Conservation (phyloP, 2,888 invertebrate genomes). For the Buathra laborator region DNA sequence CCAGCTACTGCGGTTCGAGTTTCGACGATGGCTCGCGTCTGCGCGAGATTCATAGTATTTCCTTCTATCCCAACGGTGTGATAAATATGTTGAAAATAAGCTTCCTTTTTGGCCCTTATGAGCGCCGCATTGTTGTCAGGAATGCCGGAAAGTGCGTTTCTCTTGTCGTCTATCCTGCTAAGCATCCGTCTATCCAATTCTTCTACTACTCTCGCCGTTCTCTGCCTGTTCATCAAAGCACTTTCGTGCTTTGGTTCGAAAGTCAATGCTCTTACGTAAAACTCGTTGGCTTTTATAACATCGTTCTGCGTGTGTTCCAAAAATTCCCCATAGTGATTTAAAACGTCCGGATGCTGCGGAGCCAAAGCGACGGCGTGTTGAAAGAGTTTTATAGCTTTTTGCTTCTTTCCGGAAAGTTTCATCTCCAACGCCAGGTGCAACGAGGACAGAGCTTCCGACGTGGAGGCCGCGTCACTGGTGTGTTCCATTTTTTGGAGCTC, state of each 20-base stretch:
- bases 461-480: conserved; percentile 82
- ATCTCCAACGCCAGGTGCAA: conserved; percentile 94
- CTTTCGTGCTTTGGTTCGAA: conserved; percentile 93
- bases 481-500: conserved; percentile 69
- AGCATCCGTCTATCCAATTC: conserved; percentile 93
- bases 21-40: conserved; percentile 96
- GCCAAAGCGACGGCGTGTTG: conserved; percentile 96
- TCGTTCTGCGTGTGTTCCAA: conserved; percentile 94
- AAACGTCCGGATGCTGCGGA: conserved; percentile 96
- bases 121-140: conserved; percentile 93
- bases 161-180: conserved; percentile 93
- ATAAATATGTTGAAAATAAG: conserved; percentile 98
- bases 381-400: conserved; percentile 94
- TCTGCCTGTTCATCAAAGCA: conserved; percentile 92
- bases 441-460: conserved; percentile 93
- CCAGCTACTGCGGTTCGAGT: conserved; percentile 94
- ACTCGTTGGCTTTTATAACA: conserved; percentile 95
- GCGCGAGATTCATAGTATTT: conserved; percentile 97
- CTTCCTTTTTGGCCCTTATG: conserved; percentile 96
- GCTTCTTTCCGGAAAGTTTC: conserved; percentile 92
- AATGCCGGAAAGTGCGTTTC: conserved; percentile 92
- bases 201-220: conserved; percentile 95
- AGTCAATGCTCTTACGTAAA: conserved; percentile 94
- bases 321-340: conserved; percentile 97
- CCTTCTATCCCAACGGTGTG: conserved; percentile 99